These are phyloP conservation scores for Phenganax stokvisi DNA, from an alignment of 92 coral and sea anemone genomes.

Conservation along the genomic window DNA sequence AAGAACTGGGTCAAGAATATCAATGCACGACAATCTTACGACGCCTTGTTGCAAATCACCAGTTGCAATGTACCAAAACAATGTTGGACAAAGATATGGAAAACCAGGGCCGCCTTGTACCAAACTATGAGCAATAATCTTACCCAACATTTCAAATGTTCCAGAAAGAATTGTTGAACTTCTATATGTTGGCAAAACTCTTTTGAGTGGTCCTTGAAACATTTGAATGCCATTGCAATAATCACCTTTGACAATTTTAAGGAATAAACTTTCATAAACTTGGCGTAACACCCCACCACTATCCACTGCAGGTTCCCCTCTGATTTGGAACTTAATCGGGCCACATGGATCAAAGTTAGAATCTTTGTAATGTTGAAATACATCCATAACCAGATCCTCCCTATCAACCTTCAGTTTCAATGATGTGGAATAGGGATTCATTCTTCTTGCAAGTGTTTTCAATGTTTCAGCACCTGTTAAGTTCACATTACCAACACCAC, in stretches of 20 bases:
- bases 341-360: slow-evolving; percentile 39
- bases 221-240: slow-evolving; percentile 19
- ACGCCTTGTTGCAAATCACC: slow-evolving; percentile 51
- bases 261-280: slow-evolving; percentile 37
- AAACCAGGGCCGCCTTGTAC: slow-evolving; percentile 51
- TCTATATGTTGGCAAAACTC: slow-evolving; percentile 46
- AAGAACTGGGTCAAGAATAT: slow-evolving; percentile 36
- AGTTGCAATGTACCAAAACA: slow-evolving; percentile 51
- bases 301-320: slow-evolving; percentile 50
- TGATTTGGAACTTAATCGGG: slow-evolving; percentile 46
- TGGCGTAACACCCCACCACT: slow-evolving; percentile 51
- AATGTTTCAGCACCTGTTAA: slow-evolving; percentile 39
- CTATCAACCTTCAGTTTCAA: slow-evolving; percentile 50
- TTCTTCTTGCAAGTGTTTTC: slow-evolving; percentile 25
- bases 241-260: slow-evolving; percentile 20
- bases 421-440: slow-evolving; percentile 44
- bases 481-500: slow-evolving; percentile 17
- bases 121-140: slow-evolving; percentile 43
- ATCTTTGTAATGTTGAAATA: slow-evolving; percentile 53
- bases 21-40: slow-evolving; percentile 46
- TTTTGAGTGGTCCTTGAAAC: slow-evolving; percentile 39
- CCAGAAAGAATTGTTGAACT: slow-evolving; percentile 42
- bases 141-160: slow-evolving; percentile 46
- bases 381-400: slow-evolving; percentile 52
- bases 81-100: slow-evolving; percentile 48